These are phyloP conservation scores for Scylla paramamosain DNA, from an alignment of 1,140 invertebrate species.

Conservation along the genomic window DNA sequence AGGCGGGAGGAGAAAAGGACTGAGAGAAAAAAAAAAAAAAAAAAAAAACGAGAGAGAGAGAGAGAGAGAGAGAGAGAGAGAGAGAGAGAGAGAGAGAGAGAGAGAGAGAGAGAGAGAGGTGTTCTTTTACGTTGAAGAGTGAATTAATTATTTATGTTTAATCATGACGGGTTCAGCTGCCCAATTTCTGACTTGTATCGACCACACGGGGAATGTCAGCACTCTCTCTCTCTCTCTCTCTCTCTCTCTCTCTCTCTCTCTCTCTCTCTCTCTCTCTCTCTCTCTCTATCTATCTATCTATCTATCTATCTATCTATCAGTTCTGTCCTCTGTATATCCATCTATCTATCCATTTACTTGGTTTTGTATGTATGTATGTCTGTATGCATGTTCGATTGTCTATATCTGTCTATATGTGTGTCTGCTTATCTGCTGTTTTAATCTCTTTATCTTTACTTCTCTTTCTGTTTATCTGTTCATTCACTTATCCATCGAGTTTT, in stretches of 20 bases:
- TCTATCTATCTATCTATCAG: neutral
- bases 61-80: neutral
- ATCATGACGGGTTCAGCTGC: no score
- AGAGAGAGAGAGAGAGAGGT: no score
- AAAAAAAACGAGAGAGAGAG: neutral
- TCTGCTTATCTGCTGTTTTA: no score
- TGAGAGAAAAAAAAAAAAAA: neutral
- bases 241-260: neutral
- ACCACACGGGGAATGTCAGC: no score
- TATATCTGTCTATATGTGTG: no score
- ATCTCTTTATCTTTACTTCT: no score
- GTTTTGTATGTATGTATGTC: neutral
- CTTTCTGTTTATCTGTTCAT: no score
- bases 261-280: no score
- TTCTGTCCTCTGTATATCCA: neutral
- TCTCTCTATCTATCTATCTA: neutral
- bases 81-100: neutral
- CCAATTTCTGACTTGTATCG: neutral
- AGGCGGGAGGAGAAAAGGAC: conserved; percentile 34
- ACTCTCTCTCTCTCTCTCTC: neutral
- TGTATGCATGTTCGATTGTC: neutral
- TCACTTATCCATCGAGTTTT: no score
- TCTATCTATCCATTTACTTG: neutral
- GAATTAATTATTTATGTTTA: no score
- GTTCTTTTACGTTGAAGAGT: no score